Conservation (phyloP, 2,797 vertebrate species). For the Cyprinella venusta region DNA sequence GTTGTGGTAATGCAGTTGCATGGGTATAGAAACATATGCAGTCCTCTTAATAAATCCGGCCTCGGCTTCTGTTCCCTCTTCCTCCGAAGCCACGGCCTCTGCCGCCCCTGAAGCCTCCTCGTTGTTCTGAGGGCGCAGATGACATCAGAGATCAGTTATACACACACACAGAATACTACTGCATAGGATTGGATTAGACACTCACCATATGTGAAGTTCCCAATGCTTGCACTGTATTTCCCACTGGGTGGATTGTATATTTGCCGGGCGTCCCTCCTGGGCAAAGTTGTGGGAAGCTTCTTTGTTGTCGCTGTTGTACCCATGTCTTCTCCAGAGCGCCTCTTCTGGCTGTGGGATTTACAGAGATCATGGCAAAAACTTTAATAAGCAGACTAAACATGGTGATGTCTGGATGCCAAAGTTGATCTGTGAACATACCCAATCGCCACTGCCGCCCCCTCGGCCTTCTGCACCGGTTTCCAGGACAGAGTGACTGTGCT, state of each 20-base stretch:
- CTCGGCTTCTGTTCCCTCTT: slow-evolving; percentile 92
- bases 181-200: background rate
- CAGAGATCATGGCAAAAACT: background rate
- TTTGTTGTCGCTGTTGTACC: slow-evolving; percentile 83
- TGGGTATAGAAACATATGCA: slow-evolving; percentile 63
- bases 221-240: slow-evolving; percentile 93
- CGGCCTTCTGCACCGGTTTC: slow-evolving; percentile 96
- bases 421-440: slow-evolving; percentile 74
- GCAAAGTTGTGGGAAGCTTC: slow-evolving; percentile 83
- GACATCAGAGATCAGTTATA: background rate
- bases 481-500: slow-evolving; percentile 96
- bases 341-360: slow-evolving; percentile 81
- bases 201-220: slow-evolving; percentile 93
- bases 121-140: slow-evolving; percentile 83
- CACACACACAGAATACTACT: background rate
- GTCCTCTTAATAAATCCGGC: slow-evolving; percentile 85
- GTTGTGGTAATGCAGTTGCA: slow-evolving; percentile 67
- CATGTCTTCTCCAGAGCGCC: slow-evolving; percentile 84
- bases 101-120: slow-evolving; percentile 92
- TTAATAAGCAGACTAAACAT: slow-evolving; percentile 15
- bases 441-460: slow-evolving; percentile 76
- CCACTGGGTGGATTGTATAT: slow-evolving; percentile 99
- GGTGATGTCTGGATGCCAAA: background rate
- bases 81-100: slow-evolving; percentile 90
- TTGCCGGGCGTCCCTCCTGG: slow-evolving; percentile 92